Conservation (phyloP, 1,140 invertebrate genomes). For the Habropoda laboriosa region DNA sequence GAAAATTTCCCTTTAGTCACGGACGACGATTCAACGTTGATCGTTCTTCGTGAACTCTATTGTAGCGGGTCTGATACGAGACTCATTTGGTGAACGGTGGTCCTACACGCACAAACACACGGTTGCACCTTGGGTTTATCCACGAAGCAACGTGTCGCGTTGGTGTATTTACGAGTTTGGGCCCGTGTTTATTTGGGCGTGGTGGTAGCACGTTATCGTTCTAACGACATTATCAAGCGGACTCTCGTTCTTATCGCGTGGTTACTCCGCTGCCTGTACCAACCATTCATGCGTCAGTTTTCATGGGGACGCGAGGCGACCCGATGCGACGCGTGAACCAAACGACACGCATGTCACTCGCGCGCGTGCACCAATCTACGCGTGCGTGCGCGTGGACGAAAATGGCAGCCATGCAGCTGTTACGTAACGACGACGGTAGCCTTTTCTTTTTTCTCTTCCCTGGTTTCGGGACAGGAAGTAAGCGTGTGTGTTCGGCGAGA, state of each 20-base stretch:
- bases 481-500: no score
- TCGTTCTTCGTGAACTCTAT: no score
- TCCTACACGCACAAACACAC: no score
- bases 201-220: not conserved
- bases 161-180: not conserved
- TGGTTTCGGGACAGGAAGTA: not conserved
- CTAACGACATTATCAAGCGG: constrained; percentile 16
- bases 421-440: constrained; percentile 38
- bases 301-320: not conserved
- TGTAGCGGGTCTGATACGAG: no score
- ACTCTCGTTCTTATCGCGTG: constrained; percentile 11
- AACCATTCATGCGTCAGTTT: constrained; percentile 6
- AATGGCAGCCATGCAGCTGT: constrained; percentile 43
- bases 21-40: no score
- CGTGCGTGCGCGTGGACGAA: constrained; percentile 36
- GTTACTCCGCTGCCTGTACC: not conserved
- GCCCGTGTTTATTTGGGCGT: not conserved
- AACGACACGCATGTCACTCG: not conserved
- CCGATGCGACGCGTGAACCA: no score
- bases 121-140: constrained; percentile 26
- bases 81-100: no score
- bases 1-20: no score
- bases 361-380: not conserved
- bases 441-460: not conserved
- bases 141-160: no score